A percentile compares a stretch with the other conserved stretches of the same genome.
These are phyloP conservation scores for Callipepla californica DNA, from an alignment of 2,113 vertebrate genomes.

Conservation along the genomic window DNA sequence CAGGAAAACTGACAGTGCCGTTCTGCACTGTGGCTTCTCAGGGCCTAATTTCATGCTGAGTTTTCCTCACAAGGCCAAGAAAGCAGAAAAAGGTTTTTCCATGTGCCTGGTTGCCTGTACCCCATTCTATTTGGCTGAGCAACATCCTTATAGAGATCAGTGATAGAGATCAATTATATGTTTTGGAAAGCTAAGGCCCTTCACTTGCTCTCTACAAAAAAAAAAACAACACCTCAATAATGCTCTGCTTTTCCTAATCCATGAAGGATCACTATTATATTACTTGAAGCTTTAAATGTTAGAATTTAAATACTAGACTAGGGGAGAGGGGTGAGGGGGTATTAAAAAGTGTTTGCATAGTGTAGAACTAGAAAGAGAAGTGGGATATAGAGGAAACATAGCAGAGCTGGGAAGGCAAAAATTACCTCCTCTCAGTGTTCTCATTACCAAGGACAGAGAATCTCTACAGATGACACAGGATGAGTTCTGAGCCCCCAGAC, in stretches of 20 bases:
- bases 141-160: background rate
- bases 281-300: slow-evolving; percentile 9
- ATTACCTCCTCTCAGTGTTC: background rate
- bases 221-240: background rate
- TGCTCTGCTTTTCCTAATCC: background rate
- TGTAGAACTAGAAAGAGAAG: slow-evolving; percentile 8
- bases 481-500: background rate
- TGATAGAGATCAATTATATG: background rate
- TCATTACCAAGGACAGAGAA: background rate
- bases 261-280: background rate
- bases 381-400: background rate
- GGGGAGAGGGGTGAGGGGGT: background rate
- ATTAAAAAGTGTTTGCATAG: background rate
- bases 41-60: background rate
- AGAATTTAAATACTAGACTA: background rate
- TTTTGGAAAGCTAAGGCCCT: background rate
- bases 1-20: background rate
- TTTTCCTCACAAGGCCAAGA: background rate
- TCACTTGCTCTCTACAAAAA: background rate
- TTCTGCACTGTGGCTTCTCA: background rate
- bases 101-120: background rate
- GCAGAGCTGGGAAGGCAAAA: slow-evolving; percentile 4
- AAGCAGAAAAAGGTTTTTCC: background rate
- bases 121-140: background rate
- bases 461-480: background rate